A percentile compares a stretch with the other conserved stretches of the same genome.
Evolutionary conservation across 2,113 vertebrate genomes (phyloP).

Genomic region (Sinocyclocheilus grahami): DNA sequence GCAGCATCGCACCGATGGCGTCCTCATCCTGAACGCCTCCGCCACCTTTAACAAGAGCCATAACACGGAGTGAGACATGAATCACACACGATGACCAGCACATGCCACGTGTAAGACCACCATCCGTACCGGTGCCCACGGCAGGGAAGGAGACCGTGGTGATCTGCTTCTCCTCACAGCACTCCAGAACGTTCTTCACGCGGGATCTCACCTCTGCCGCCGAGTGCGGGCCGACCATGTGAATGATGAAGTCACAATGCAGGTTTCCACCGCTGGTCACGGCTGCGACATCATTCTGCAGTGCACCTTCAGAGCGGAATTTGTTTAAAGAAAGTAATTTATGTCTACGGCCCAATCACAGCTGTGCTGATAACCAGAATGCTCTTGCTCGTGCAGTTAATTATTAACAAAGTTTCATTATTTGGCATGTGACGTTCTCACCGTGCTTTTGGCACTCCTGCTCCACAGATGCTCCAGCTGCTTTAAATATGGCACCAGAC

Average conservation of each 20-base stretch:
- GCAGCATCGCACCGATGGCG: slow-evolving; percentile 57
- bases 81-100: not conserved
- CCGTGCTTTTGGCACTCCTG: slow-evolving; percentile 58
- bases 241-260: slow-evolving; percentile 65
- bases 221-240: slow-evolving; percentile 62
- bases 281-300: slow-evolving; percentile 40
- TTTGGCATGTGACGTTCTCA: slow-evolving; percentile 34
- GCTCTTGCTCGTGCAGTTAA: not conserved
- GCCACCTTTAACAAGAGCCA: slow-evolving; percentile 51
- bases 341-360: not conserved
- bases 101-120: not conserved
- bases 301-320: not conserved
- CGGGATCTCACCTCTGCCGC: slow-evolving; percentile 25
- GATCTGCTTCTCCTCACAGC: slow-evolving; percentile 64
- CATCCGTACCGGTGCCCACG: slow-evolving; percentile 63
- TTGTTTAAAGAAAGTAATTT: not conserved
- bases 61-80: not conserved
- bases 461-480: slow-evolving; percentile 59
- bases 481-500: slow-evolving; percentile 64
- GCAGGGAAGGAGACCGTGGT: slow-evolving; percentile 68
- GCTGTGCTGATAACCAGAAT: not conserved
- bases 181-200: slow-evolving; percentile 63
- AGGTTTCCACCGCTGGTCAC: slow-evolving; percentile 64
- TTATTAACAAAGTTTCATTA: not conserved
- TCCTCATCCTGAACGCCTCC: slow-evolving; percentile 54